Evolutionary conservation across 2,113 vertebrate species (phyloP), one percentile per base, ranked within the genome.

Genomic region (Micronycteris hirsuta): DNA sequence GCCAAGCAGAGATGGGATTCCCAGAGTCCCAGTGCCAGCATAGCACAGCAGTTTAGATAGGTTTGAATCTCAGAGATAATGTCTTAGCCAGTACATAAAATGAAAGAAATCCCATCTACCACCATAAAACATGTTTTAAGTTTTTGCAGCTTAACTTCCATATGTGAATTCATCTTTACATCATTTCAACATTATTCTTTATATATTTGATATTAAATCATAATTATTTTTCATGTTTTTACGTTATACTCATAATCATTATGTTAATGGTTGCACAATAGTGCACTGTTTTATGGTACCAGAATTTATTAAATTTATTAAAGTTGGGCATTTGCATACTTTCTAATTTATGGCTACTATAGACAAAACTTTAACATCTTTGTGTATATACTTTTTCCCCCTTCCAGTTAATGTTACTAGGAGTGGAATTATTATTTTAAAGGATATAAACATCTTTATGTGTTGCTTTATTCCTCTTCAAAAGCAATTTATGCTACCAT

Each of bases 351-450:
- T 97, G 82, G 8, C 20, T 87, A 76, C 43, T 93, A 16, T 65
- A 81, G 28, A 86, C 76, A 92, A 58, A 70, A 94, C 52, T 43
- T 89, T 36, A 90, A 47, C 70, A 96, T 90, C 38, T 82, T 90
- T 94, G 49, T 76, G 7, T 77, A 36, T 26, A 24, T 74, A 65
- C 26, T 5, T 78, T 92, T 80, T 20, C 20, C 2, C 28, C 12
- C 63, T 86, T 89, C 26, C 65, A 33, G 76, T 96, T 92, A 74
- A 83, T 73, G 86, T 95, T 78, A 74, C 47, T 68, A 41, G 15
- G 47, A 89, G 63, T 83, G 28, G 8, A 94, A 89, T 96, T 81
- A 85, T 70, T 95, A 80, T 94, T 95, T 91, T 82, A 24, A 95
- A 89, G 80, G 24, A n/a, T 61, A 58, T 26, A 49, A 47, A 33